Base-by-base conservation (phyloP, 2,888 invertebrate genomes). In the Thereva unica region DNA sequence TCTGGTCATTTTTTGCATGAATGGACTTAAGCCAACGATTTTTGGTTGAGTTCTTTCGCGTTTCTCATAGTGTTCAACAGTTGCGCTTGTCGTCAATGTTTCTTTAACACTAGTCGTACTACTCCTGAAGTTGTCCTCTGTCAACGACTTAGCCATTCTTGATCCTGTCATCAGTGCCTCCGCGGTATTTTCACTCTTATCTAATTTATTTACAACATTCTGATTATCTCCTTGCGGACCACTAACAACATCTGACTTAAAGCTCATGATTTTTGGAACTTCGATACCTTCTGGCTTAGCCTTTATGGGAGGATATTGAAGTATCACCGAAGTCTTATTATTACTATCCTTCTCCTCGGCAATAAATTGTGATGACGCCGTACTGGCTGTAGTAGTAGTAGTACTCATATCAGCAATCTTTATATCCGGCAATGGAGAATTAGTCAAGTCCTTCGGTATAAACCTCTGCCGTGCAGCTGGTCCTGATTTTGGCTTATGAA, bases 381-480 rank as follows among this genome's bases (percentile, higher is more conserved):
- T 66, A 45, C 55, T 42, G 40, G n/a, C n/a, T n/a, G n/a, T n/a
- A n/a, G n/a, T n/a, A n/a, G n/a, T n/a, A n/a, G 61, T 40, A 57
- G 53, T 45, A n/a, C 49, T 38, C 2, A 35, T 50, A 9, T 38
- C 50, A 9, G 49, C 50, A 41, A 9, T 40, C 53, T 61, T 64
- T 5, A 3, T 38, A 8, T 64, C 54, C n/a, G 55, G 41, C 34
- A 65, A n/a, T 34, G 64, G 64, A 59, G 80, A 77, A 37, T 76
- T 75, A 3, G 82, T 80, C 55, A 86, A 80, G 72, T 86, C 85
- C 67, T 84, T 82, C 0, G 86, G 86, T 73, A 84, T 76, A 42
- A 86, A 80, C 34, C 86, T 79, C 74, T 86, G 86, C 37, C 86
- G 77, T 1, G 84, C 78, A 3, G 84, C 83, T 0, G 85, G 83